These are phyloP conservation scores for Pitangus sulphuratus DNA, from an alignment of 2,797 vertebrate species.

Conservation along the genomic window DNA sequence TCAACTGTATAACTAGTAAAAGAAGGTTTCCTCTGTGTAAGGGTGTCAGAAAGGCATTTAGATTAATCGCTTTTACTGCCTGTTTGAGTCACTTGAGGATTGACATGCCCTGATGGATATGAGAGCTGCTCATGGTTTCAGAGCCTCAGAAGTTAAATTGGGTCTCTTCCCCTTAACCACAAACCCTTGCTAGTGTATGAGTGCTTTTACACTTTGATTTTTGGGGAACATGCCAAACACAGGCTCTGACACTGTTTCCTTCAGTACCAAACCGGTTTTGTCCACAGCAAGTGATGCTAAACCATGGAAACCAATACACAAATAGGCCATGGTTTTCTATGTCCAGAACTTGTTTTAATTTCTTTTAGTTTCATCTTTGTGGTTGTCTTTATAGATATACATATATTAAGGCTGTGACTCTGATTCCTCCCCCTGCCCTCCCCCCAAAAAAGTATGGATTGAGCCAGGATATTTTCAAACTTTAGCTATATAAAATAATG, in stretches of 20 bases:
- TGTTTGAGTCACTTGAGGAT: not conserved
- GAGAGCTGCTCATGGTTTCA: not conserved
- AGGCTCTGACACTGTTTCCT: not conserved
- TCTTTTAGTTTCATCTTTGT: not conserved
- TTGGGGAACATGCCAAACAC: not conserved
- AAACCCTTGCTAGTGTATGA: not conserved
- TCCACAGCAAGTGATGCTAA: not conserved
- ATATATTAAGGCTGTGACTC: not conserved
- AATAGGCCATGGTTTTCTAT: too few relatives aligned
- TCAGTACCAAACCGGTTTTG: not conserved
- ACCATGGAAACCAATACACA: too few relatives aligned
- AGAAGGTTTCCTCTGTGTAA: not conserved
- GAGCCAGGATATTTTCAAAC: not conserved
- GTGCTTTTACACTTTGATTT: not conserved
- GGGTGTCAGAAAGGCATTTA: not conserved
- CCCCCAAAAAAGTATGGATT: too few relatives aligned
- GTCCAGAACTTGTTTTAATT: not conserved
- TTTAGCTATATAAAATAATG: not conserved
- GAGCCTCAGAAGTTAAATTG: too few relatives aligned
- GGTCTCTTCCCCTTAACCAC: not conserved
- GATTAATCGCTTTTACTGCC: not conserved
- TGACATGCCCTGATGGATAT: too few relatives aligned
- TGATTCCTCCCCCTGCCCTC: not conserved
- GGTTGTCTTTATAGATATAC: not conserved
- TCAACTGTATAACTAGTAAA: not conserved